Evolutionary conservation across 1,140 invertebrate genomes (phyloP).

Genomic region (Drosophila subpulchrella): DNA sequence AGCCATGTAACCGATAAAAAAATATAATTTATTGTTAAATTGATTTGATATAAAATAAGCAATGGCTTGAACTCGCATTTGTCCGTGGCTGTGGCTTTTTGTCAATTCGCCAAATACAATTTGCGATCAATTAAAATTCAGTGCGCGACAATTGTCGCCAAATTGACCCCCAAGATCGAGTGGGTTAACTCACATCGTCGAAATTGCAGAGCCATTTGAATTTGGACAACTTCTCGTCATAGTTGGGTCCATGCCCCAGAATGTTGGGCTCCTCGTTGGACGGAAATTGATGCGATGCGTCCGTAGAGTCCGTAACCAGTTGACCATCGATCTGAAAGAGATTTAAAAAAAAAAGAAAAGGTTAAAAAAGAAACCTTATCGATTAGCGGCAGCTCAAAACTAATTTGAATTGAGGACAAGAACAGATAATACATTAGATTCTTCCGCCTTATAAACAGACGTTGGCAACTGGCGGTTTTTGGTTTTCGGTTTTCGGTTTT

Average conservation of each 20-base stretch:
- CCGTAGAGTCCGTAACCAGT: constrained; percentile 54
- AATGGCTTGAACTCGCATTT: constrained; percentile 8
- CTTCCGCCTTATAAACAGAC: constrained; percentile 47
- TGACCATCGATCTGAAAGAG: constrained; percentile 64
- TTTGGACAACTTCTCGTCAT: constrained; percentile 66
- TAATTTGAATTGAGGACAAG: constrained; percentile 59
- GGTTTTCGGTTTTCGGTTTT: neutral
- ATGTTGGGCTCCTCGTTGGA: constrained; percentile 80
- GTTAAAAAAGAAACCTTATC: constrained; percentile 10
- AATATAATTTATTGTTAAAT: neutral
- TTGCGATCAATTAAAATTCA: constrained; percentile 53
- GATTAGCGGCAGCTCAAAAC: constrained; percentile 29
- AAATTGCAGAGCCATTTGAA: constrained; percentile 78
- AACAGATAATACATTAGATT: constrained; percentile 2
- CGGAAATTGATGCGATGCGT: constrained; percentile 77
- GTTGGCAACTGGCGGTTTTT: constrained; percentile 35
- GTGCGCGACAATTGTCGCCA: constrained; percentile 36
- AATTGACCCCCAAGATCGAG: constrained; percentile 32
- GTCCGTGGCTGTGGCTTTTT: constrained; percentile 31
- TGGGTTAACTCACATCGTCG: constrained; percentile 75
- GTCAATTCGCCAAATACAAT: constrained; percentile 51
- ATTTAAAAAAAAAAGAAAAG: constrained; percentile 1
- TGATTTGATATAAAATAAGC: neutral
- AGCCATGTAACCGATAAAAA: constrained; percentile 9
- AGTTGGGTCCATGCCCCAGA: constrained; percentile 74